Conservation (phyloP, 2,113 vertebrate genomes). For the Anhinga rufa region DNA sequence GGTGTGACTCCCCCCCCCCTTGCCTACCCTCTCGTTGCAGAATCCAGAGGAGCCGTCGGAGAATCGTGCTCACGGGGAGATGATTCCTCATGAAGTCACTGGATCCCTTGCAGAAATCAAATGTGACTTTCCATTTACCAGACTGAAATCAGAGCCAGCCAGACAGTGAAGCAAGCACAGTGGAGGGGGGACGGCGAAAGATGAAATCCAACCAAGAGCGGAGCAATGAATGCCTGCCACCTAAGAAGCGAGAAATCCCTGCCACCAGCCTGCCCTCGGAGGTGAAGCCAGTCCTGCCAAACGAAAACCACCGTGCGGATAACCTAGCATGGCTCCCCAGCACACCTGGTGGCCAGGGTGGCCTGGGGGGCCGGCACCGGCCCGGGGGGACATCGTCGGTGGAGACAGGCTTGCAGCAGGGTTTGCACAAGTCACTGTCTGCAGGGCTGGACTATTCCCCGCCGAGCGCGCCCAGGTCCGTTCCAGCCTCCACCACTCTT, state of each 20-base stretch:
- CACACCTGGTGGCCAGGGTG: constrained; percentile 72
- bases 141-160: constrained; percentile 79
- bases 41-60: constrained; percentile 75
- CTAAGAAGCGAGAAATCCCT: constrained; percentile 95
- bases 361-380: constrained; percentile 67
- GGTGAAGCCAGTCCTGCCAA: constrained; percentile 79
- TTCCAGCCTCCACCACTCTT: constrained; percentile 81
- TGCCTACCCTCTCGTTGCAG: constrained; percentile 53
- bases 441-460: constrained; percentile 78
- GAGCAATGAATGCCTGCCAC: constrained; percentile 98
- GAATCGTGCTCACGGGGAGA: constrained; percentile 85
- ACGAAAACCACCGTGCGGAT: constrained; percentile 85
- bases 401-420: constrained; percentile 79
- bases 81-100: constrained; percentile 98
- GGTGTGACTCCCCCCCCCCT: background rate
- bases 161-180: constrained; percentile 81
- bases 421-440: constrained; percentile 83
- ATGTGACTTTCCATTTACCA: constrained; percentile 86
- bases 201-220: constrained; percentile 99
- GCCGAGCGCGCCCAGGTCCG: constrained; percentile 74
- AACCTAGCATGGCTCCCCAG: constrained; percentile 89
- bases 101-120: constrained; percentile 87
- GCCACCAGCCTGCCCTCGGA: constrained; percentile 86
- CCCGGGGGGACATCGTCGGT: constrained; percentile 21
- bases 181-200: constrained; percentile 80